phyloP scores from a whole-genome alignment of 2,113 vertebrate genomes.

The Prinia subflava region DNA sequence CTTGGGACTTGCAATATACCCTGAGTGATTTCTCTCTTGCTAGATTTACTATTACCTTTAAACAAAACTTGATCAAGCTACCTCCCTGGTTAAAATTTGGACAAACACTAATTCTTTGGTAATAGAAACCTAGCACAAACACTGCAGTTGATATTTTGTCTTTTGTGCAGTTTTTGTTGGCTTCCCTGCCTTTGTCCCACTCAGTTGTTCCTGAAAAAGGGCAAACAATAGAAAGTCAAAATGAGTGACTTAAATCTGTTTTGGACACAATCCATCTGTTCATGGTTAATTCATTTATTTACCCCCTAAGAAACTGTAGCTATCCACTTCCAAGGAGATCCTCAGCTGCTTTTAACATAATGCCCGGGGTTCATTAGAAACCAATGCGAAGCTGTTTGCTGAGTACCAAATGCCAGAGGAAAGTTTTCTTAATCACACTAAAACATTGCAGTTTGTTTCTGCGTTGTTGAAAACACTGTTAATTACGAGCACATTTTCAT shows the following conservation, averaged over 20 bases:
- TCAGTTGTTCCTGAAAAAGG: background rate
- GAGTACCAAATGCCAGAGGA: background rate
- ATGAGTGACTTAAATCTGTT: background rate
- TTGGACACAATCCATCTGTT: background rate
- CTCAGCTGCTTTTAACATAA: slow-evolving; percentile 15
- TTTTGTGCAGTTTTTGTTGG: background rate
- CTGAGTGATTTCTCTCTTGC: background rate
- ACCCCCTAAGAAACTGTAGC: slow-evolving; percentile 2
- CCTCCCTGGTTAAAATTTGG: background rate
- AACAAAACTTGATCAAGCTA: background rate
- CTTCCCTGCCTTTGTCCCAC: background rate
- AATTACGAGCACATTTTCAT: background rate
- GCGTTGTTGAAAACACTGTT: background rate
- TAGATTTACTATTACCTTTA: background rate
- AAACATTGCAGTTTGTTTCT: background rate
- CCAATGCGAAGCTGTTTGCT: background rate
- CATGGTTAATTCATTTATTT: slow-evolving; percentile 37
- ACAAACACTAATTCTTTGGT: background rate
- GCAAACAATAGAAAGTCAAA: background rate
- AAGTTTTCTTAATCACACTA: background rate
- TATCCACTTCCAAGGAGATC: background rate
- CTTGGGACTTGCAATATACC: background rate
- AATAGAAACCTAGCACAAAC: background rate
- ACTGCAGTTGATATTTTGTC: background rate
- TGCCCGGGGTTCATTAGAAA: background rate